Conservation (phyloP, 1,140 invertebrate species). For the Zaprionus ornatus region DNA sequence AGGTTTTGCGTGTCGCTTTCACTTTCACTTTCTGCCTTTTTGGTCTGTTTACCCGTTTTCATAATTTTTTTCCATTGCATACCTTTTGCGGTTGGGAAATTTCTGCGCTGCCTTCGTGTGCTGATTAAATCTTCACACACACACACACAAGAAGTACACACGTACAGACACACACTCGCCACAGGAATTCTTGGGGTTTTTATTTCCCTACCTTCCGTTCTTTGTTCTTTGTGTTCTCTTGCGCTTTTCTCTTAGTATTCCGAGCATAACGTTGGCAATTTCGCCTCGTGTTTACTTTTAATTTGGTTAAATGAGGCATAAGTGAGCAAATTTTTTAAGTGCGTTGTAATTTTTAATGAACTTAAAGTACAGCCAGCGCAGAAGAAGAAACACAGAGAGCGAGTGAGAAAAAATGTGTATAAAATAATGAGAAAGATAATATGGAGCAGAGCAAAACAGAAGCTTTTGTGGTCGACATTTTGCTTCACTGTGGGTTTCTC, state of each 20-base stretch:
- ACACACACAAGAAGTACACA: conserved; percentile 12
- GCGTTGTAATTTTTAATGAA: conserved; percentile 79
- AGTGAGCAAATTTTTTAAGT: conserved; percentile 77
- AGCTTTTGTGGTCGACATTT: conserved; percentile 14
- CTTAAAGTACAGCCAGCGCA: conserved; percentile 31
- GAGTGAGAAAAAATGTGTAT: conserved; percentile 1
- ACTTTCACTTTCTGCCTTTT: conserved; percentile 58
- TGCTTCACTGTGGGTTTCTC: background rate
- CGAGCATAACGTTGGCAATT: conserved; percentile 35
- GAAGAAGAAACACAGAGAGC: conserved; percentile 15
- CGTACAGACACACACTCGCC: conserved; percentile 7
- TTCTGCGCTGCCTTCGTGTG: conserved; percentile 22
- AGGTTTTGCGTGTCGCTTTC: conserved; percentile 67
- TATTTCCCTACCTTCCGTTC: conserved; percentile 19
- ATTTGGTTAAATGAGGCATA: conserved; percentile 81
- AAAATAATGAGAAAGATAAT: conserved; percentile 29
- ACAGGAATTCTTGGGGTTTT: conserved; percentile 14
- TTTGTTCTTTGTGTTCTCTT: conserved; percentile 40
- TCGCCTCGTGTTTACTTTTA: conserved; percentile 75
- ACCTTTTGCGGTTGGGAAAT: conserved; percentile 70
- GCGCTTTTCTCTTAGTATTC: conserved; percentile 34
- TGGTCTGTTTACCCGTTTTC: conserved; percentile 53
- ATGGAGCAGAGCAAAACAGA: conserved; percentile 14
- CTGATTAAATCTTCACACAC: conserved; percentile 67
- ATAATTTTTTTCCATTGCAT: conserved; percentile 73